phyloP scores from a whole-genome alignment of 2,113 vertebrate species.

The Amia ocellicauda region DNA sequence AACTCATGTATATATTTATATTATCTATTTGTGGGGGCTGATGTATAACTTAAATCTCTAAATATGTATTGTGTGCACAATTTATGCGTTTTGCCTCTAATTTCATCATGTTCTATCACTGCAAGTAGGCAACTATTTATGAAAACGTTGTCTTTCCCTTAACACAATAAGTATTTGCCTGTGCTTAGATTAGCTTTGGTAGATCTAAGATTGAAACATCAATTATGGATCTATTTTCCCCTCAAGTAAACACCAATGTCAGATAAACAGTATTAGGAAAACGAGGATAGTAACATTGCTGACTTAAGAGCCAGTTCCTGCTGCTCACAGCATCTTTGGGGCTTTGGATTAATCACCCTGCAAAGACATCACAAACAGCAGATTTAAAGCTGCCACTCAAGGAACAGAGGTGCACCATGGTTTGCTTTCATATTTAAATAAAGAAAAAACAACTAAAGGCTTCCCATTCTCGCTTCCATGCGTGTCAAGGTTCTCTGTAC shows the following conservation, averaged over 20 bases:
- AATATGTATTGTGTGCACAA: not conserved
- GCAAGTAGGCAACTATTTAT: constrained; percentile 15
- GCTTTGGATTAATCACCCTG: constrained; percentile 56
- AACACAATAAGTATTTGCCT: constrained; percentile 17
- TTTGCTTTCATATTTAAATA: constrained; percentile 46
- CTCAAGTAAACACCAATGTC: constrained; percentile 43
- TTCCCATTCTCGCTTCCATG: too few relatives aligned
- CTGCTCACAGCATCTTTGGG: constrained; percentile 52
- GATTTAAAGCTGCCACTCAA: constrained; percentile 43
- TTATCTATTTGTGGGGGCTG: too few relatives aligned
- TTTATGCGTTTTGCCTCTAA: constrained; percentile 6
- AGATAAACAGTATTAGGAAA: constrained; percentile 49
- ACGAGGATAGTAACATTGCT: constrained; percentile 40
- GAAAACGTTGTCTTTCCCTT: not conserved
- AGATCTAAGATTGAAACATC: constrained; percentile 40
- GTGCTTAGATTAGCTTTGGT: constrained; percentile 35
- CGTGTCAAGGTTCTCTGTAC: too few relatives aligned
- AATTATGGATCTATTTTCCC: constrained; percentile 38
- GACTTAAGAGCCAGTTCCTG: constrained; percentile 41
- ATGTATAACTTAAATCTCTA: not conserved
- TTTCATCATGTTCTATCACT: constrained; percentile 13
- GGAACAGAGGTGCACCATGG: constrained; percentile 45
- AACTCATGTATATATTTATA: too few relatives aligned
- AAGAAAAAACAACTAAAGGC: constrained; percentile 10
- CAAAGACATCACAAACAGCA: constrained; percentile 42